Evolutionary conservation across 1,140 invertebrate genomes (phyloP), one percentile per base, ranked within the genome.

Genomic region (Mylabris phalerata): DNA sequence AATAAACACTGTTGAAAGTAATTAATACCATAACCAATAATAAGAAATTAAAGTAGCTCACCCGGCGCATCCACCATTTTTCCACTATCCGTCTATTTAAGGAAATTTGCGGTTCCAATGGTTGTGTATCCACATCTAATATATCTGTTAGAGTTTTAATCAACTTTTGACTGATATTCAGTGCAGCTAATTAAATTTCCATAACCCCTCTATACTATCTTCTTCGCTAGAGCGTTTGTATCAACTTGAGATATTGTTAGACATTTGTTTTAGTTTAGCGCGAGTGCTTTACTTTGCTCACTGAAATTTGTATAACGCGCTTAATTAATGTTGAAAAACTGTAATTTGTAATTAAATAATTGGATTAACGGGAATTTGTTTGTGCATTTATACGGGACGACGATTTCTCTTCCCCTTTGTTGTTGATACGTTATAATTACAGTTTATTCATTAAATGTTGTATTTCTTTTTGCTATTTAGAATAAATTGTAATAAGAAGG

Each of bases 291-390:
- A 50, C 57, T 62, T 62, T 56, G 48, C 57, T 59, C 52, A 43
- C 24, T 49, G 61, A 63, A 60, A 63, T 60, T 63, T 63, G 58
- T 63, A 57, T 60, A 63, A 55, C 45, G 54, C 48, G 57, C 61
- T 57, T 63, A 63, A 63, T 63, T 63, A 57, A 57, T 60, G 49
- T 52, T 56, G 59, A 62, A 62, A 62, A 62, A 62, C 61, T 62
- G 61, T 56, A 62, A 62, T 62, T 62, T 62, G 61, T 62, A 62
- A 59, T 62, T 62, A 59, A 62, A 62, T 62, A 62, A 62, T 62
- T 62, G 52, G 52, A 62, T 62, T 62, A 56, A 50, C 45, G 42
- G 32, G 50, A 62, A 55, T 62, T 62, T 55, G 55, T 62, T 57
- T 43, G 55, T 61, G 48, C 54, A 61, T 56, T 61, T 57, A 50